Evolutionary conservation across 37 sponge, comb jelly and placozoan species (phyloP), one percentile per base, ranked within the genome.

Genomic region (Hormiphora californensis): DNA sequence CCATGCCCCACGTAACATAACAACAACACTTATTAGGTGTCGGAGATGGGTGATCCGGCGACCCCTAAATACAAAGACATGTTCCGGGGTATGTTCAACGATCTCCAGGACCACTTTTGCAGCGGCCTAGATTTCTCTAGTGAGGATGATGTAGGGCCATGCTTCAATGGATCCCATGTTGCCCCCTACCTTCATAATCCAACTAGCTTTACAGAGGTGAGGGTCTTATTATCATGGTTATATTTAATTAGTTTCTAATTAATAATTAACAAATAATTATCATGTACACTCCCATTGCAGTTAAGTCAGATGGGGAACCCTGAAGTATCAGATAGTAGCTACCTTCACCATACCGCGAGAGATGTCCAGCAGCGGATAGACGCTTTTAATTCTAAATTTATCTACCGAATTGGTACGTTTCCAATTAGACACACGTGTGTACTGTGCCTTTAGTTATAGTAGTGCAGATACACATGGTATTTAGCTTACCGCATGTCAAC

Each of bases 101-200:
- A 57, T 57, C 61, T 57, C 61, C 61, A 57, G 61, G 61, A 23
- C 5, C n/a, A 57, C 30, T 57, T 57, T 30, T 57, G 61, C 27
- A 57, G 61, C n/a, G 61, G 61, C 5, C 61, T 57, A 5, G 61
- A 57, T 57, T 30, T 57, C 21, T 5, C 61, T 21, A 30, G 30
- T 21, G 61, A 57, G 27, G 27, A 30, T 15, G 61, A 57, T 30
- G n/a, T 30, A 28, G n/a, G n/a, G 4, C 61, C 61, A 57, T 57
- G 61, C 21, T 57, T 23, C 30, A 57, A 57, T 57, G 61, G 61
- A 5, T 28, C 61, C 27, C 61, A 57, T 12, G 61, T 57, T 12
- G 9, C 61, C 7, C n/a, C 5, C 22, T 57, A 57, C 27, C n/a
- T 30, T 28, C n/a, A 30, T 28, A 57, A 57, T 57, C 61, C 27